phyloP scores from a whole-genome alignment of 2,888 invertebrate species.

The Choreutis nemorana region DNA sequence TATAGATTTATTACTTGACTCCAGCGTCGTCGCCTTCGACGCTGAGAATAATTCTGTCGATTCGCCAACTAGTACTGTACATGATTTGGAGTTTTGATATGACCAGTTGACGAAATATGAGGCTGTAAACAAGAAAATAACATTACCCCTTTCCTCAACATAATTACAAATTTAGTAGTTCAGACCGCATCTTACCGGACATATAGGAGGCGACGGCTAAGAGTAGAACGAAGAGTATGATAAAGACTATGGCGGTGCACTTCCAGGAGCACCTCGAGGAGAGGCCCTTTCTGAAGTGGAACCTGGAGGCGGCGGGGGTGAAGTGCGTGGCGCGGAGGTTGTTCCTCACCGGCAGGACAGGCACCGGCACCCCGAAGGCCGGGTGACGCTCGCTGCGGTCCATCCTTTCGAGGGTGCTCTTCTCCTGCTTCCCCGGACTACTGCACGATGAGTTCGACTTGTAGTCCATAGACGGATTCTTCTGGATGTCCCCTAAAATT shows the following conservation, averaged over 20 bases:
- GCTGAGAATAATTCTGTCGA: constrained; percentile 73
- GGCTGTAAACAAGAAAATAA: constrained; percentile 64
- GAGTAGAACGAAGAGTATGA: constrained; percentile 83
- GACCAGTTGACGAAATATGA: constrained; percentile 87
- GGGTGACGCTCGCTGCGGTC: constrained; percentile 70
- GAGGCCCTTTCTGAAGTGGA: constrained; percentile 88
- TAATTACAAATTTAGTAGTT: no score
- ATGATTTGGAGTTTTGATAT: constrained; percentile 82
- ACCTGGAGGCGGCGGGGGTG: constrained; percentile 74
- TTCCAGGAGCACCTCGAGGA: constrained; percentile 91
- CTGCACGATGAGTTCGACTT: constrained; percentile 88
- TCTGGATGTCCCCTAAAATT: constrained; percentile 82
- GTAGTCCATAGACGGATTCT: constrained; percentile 89
- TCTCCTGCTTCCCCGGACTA: constrained; percentile 75
- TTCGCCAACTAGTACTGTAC: constrained; percentile 85
- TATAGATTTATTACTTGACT: constrained; percentile 74
- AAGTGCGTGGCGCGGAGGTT: constrained; percentile 78
- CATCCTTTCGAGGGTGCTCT: constrained; percentile 60
- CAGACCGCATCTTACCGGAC: constrained; percentile 69
- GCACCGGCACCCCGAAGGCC: constrained; percentile 73
- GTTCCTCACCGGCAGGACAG: constrained; percentile 79
- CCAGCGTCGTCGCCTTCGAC: constrained; percentile 74
- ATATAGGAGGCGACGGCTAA: constrained; percentile 86
- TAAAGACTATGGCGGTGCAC: constrained; percentile 88
- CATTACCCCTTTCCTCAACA: no score